These are phyloP conservation scores for Metridium senile DNA, from an alignment of 92 coral and sea anemone genomes.

Conservation along the genomic window DNA sequence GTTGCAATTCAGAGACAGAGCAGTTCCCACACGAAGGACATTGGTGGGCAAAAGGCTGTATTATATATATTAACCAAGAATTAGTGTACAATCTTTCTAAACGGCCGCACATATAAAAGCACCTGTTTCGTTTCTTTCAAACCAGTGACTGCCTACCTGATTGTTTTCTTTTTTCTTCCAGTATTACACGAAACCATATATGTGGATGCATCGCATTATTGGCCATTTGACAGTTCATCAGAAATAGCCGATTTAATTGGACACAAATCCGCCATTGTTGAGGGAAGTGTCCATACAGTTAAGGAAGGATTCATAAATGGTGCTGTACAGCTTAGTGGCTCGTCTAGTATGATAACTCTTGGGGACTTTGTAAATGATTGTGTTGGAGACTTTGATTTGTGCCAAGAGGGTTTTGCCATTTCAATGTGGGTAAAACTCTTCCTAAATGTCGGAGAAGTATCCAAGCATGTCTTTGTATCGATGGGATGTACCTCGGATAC, in stretches of 20 bases:
- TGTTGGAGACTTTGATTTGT: slow-evolving; percentile 18
- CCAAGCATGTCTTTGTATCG: slow-evolving; percentile 22
- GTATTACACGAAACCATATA: slow-evolving; percentile 11
- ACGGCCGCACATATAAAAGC: too few relatives aligned
- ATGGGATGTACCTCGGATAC: slow-evolving; percentile 11
- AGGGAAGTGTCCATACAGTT: not conserved
- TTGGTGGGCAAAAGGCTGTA: too few relatives aligned
- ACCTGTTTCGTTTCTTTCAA: too few relatives aligned
- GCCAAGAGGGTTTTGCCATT: slow-evolving; percentile 22
- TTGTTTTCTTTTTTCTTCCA: too few relatives aligned
- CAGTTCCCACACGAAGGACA: too few relatives aligned
- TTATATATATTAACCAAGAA: too few relatives aligned
- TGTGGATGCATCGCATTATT: slow-evolving; percentile 36
- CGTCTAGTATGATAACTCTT: not conserved
- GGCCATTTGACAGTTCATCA: slow-evolving; percentile 19
- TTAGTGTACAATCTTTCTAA: too few relatives aligned
- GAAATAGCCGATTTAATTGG: slow-evolving; percentile 8
- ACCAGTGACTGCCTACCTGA: too few relatives aligned
- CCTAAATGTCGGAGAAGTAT: not conserved
- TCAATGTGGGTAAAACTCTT: slow-evolving; percentile 33
- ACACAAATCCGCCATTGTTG: not conserved
- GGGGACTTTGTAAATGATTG: slow-evolving; percentile 25
- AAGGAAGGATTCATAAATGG: slow-evolving; percentile 7
- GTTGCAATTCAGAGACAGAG: too few relatives aligned
- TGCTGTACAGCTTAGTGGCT: slow-evolving; percentile 14